phyloP scores from a whole-genome alignment of 2,888 invertebrate genomes.

The Brachylomia viminalis region DNA sequence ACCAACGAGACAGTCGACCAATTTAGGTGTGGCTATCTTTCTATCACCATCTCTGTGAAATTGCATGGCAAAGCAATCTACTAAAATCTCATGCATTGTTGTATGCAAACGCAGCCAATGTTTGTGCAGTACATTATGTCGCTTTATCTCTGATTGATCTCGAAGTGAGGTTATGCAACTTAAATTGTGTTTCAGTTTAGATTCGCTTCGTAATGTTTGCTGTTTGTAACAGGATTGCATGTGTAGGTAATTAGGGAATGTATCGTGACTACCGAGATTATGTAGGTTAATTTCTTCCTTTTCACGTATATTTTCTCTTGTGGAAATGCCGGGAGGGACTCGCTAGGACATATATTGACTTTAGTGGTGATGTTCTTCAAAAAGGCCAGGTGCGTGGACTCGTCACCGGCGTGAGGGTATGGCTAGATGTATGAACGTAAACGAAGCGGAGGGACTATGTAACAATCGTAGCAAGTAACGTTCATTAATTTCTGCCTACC shows the following conservation, averaged over 20 bases:
- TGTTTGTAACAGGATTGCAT: constrained; percentile 4
- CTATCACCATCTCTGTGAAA: not conserved
- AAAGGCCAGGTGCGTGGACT: not conserved
- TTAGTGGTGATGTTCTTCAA: not conserved
- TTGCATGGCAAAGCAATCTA: constrained; percentile 2
- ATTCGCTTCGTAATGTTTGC: constrained; percentile 17
- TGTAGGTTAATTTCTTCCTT: too few relatives aligned
- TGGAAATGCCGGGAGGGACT: not conserved
- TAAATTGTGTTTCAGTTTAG: constrained; percentile 24
- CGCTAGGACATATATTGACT: not conserved
- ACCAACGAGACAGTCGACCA: not conserved
- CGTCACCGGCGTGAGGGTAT: not conserved
- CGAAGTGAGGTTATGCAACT: constrained; percentile 15
- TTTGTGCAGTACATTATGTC: constrained; percentile 20
- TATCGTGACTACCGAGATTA: not conserved
- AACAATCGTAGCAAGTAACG: not conserved
- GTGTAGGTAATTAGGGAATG: not conserved
- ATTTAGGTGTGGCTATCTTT: not conserved
- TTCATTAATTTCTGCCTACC: not conserved
- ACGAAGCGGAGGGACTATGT: too few relatives aligned
- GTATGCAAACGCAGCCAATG: constrained; percentile 11
- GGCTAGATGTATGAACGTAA: not conserved
- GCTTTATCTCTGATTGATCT: constrained; percentile 53
- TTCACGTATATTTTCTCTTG: not conserved
- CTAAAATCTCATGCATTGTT: constrained; percentile 18